A percentile compares a stretch with the other conserved stretches of the same genome.
phyloP scores from a whole-genome alignment of 2,888 invertebrate species.

The Eupithecia pulchellata region DNA sequence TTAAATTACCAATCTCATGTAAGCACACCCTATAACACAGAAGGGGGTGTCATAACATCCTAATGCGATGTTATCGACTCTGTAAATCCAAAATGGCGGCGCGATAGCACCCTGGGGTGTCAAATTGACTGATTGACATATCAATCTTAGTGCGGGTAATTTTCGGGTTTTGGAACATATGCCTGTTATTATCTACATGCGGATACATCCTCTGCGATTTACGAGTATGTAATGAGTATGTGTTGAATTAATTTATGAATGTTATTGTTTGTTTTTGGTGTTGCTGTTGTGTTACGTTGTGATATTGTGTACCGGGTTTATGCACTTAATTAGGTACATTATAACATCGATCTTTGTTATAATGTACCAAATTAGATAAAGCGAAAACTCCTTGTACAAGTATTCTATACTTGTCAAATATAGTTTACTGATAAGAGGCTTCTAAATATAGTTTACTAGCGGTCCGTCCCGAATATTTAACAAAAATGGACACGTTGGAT shows the following conservation, averaged over 20 bases:
- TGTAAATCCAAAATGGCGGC: conserved; percentile 41
- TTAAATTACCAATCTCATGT: not conserved
- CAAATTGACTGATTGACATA: conserved; percentile 39
- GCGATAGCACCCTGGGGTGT: conserved; percentile 41
- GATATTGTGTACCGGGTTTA: no score
- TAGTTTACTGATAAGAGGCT: no score
- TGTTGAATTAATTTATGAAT: not conserved
- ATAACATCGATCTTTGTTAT: no score
- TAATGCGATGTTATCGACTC: conserved; percentile 32
- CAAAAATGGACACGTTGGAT: no score
- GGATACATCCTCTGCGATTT: not conserved
- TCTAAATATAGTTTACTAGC: no score
- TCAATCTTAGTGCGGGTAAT: conserved; percentile 38
- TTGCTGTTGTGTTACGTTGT: no score
- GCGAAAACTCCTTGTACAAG: no score
- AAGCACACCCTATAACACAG: not conserved
- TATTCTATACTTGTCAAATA: no score
- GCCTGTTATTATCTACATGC: not conserved
- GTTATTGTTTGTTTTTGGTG: not conserved
- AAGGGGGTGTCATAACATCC: conserved; percentile 17
- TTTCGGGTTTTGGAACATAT: conserved; percentile 1
- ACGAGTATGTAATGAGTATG: not conserved
- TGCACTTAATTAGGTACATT: no score
- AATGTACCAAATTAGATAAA: no score
- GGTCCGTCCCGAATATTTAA: no score